These are phyloP conservation scores for human (Homo sapiens) DNA, from an alignment of 2,113 vertebrate genomes.

Conservation along the genomic window DNA sequence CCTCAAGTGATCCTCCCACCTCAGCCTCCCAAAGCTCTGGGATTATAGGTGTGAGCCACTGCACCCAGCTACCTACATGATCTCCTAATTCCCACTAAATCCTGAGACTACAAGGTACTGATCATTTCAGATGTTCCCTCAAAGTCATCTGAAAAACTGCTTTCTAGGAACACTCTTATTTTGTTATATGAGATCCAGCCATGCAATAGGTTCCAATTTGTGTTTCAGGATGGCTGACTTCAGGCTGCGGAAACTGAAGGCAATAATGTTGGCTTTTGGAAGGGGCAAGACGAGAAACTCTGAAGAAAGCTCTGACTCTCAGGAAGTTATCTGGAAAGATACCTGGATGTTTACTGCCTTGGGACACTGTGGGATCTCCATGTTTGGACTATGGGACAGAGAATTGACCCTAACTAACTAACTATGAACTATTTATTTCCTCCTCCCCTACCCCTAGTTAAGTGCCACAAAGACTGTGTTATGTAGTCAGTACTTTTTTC, in stretches of 20 bases:
- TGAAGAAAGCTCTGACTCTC: slow-evolving; percentile 11
- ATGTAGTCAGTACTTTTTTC: slow-evolving; percentile 35
- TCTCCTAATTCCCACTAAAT: neutral
- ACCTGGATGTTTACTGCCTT: neutral
- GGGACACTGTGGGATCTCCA: neutral
- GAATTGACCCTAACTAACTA: neutral
- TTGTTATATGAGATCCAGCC: neutral
- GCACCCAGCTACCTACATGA: no score
- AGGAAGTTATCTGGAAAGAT: slow-evolving; percentile 52
- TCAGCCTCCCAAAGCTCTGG: no score
- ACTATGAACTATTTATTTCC: slow-evolving; percentile 82
- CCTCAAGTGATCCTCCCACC: no score
- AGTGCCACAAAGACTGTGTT: neutral
- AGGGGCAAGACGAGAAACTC: slow-evolving; percentile 40
- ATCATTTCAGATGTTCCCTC: neutral
- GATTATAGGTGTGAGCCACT: no score
- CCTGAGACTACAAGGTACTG: neutral
- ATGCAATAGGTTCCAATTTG: slow-evolving; percentile 43
- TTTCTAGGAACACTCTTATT: neutral
- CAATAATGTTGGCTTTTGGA: slow-evolving; percentile 15
- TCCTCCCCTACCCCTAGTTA: neutral
- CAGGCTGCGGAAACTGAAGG: slow-evolving; percentile 45
- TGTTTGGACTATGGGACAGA: slow-evolving; percentile 45
- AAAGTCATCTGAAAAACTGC: neutral
- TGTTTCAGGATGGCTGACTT: slow-evolving; percentile 85